Evolutionary conservation across 2,888 invertebrate species (phyloP).

Genomic region (Sinohyriopsis cumingii): DNA sequence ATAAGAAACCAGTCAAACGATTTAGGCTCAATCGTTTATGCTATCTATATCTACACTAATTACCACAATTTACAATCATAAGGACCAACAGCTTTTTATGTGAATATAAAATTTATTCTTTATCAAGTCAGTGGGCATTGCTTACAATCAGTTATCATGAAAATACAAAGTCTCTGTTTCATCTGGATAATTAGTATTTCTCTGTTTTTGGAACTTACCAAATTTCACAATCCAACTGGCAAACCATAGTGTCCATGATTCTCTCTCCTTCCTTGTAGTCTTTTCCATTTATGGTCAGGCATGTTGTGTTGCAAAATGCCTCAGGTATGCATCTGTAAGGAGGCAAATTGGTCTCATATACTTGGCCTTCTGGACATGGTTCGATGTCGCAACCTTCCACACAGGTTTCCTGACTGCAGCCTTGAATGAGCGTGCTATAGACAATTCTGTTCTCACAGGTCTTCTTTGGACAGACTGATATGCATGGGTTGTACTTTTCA

Average conservation of each 20-base stretch:
- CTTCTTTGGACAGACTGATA: constrained; percentile 86
- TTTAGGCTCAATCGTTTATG: too few relatives aligned
- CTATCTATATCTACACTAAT: too few relatives aligned
- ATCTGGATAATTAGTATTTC: too few relatives aligned
- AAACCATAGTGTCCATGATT: constrained; percentile 75
- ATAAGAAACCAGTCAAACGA: too few relatives aligned
- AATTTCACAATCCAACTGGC: constrained; percentile 81
- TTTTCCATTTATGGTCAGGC: constrained; percentile 80
- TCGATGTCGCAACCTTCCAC: constrained; percentile 83
- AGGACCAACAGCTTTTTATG: too few relatives aligned
- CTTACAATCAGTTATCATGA: too few relatives aligned
- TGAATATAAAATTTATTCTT: too few relatives aligned
- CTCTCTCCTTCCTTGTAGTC: constrained; percentile 85
- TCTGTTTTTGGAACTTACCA: constrained; percentile 74
- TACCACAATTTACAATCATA: too few relatives aligned
- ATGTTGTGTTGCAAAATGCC: constrained; percentile 80
- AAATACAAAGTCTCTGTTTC: too few relatives aligned
- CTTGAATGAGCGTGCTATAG: constrained; percentile 78
- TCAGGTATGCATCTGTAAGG: constrained; percentile 84
- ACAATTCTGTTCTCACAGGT: constrained; percentile 85
- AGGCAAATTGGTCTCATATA: constrained; percentile 80
- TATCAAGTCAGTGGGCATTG: too few relatives aligned
- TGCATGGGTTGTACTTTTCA: constrained; percentile 85
- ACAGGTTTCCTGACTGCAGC: constrained; percentile 70
- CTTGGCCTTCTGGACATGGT: constrained; percentile 82